Evolutionary conservation across 2,888 invertebrate species (phyloP).

Genomic region (Lochmaea crataegi): DNA sequence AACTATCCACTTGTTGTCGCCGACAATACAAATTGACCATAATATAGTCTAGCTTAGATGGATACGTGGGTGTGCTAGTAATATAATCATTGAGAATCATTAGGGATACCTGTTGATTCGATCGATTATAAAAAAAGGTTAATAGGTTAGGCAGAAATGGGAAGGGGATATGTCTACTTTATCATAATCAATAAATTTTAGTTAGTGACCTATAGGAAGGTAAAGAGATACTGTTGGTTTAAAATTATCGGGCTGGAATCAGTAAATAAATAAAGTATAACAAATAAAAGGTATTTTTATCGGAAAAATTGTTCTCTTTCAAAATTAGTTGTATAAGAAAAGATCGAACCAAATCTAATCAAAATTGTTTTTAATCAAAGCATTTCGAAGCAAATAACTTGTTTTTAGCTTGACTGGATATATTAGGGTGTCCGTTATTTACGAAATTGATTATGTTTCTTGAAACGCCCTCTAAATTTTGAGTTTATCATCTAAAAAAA

Average conservation of each 20-base stretch:
- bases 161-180: not conserved
- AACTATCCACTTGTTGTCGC: conserved; percentile 39
- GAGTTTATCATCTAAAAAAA: too few species aligned
- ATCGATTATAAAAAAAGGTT: conserved; percentile 9
- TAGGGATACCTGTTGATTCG: conserved; percentile 12
- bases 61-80: conserved; percentile 16
- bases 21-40: conserved; percentile 37
- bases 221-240: not conserved
- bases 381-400: too few species aligned
- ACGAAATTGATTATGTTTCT: too few species aligned
- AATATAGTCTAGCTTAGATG: conserved; percentile 2
- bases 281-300: too few species aligned
- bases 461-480: too few species aligned
- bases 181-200: conserved; percentile 16
- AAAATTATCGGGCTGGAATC: not conserved
- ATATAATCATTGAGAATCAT: conserved; percentile 20
- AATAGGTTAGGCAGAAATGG: not conserved
- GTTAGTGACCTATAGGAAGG: not conserved
- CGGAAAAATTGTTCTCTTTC: too few species aligned
- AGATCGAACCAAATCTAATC: too few species aligned
- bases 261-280: not conserved
- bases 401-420: too few species aligned
- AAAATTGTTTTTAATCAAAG: too few species aligned
- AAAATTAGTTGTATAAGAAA: too few species aligned
- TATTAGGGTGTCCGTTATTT: too few species aligned